A percentile compares a stretch with the other conserved stretches of the same genome.
Conservation (phyloP, 2,113 vertebrate species). For the Miniopterus natalensis region DNA sequence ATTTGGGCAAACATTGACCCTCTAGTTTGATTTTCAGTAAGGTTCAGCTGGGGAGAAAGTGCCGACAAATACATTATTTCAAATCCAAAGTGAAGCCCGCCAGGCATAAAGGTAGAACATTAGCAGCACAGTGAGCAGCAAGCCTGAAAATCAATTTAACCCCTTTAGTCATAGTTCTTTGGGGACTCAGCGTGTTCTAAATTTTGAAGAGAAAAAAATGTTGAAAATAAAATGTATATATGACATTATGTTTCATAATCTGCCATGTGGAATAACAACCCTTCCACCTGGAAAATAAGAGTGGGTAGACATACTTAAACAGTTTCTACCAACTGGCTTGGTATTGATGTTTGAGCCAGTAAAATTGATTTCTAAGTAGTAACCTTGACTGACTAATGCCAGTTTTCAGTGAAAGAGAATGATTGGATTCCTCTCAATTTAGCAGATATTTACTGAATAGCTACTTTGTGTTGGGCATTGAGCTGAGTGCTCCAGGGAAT, state of each 20-base stretch:
- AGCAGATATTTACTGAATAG: neutral
- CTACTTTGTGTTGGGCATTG: neutral
- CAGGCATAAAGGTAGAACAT: conserved; percentile 67
- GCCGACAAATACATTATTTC: conserved; percentile 59
- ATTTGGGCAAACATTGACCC: conserved; percentile 37
- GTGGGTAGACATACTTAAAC: neutral
- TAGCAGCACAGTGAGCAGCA: conserved; percentile 59
- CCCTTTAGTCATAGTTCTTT: conserved; percentile 49
- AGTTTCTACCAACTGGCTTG: neutral
- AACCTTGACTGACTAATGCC: neutral
- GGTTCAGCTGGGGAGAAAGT: conserved; percentile 59
- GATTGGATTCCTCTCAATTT: neutral
- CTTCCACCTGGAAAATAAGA: conserved; percentile 2
- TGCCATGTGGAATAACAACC: neutral
- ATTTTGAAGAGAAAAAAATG: neutral
- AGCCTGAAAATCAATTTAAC: conserved; percentile 67
- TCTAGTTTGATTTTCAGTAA: conserved; percentile 64
- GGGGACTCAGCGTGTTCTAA: conserved; percentile 71
- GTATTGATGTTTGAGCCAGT: conserved; percentile 2
- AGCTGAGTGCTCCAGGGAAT: neutral
- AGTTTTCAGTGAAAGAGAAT: conserved; percentile 47
- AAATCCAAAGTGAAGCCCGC: conserved; percentile 58
- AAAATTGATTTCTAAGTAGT: conserved; percentile 1
- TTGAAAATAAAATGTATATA: neutral
- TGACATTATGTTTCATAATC: neutral